Evolutionary conservation across 1,140 invertebrate genomes (phyloP).

Genomic region (Sesamia nonagrioides): DNA sequence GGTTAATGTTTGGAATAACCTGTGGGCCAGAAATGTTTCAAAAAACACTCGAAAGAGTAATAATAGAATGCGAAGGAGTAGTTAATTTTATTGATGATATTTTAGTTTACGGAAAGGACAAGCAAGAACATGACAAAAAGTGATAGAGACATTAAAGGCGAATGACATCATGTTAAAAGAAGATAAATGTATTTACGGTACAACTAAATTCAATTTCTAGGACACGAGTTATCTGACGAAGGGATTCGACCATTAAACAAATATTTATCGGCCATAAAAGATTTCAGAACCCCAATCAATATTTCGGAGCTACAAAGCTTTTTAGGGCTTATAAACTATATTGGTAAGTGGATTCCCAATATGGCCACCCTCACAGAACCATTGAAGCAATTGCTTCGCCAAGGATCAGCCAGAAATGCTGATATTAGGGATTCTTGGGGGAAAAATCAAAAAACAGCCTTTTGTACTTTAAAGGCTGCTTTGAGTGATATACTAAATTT

Average conservation of each 20-base stretch:
- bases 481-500: slow-evolving; percentile 26
- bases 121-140: slow-evolving; percentile 27
- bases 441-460: not conserved
- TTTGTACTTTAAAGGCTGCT: slow-evolving; percentile 2
- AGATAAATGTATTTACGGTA: slow-evolving; percentile 59
- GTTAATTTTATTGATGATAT: slow-evolving; percentile 25
- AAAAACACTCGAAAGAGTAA: slow-evolving; percentile 50
- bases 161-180: slow-evolving; percentile 53
- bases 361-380: slow-evolving; percentile 53
- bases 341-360: slow-evolving; percentile 75
- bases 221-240: slow-evolving; percentile 68
- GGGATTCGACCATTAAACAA: slow-evolving; percentile 65
- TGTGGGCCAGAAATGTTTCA: slow-evolving; percentile 58
- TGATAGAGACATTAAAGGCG: not conserved
- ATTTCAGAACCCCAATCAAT: slow-evolving; percentile 69
- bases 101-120: slow-evolving; percentile 10
- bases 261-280: slow-evolving; percentile 64
- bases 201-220: slow-evolving; percentile 75
- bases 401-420: not conserved
- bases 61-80: slow-evolving; percentile 27
- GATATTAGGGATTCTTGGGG: slow-evolving; percentile 12
- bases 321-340: slow-evolving; percentile 80
- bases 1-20: slow-evolving; percentile 30
- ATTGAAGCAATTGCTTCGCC: slow-evolving; percentile 9
- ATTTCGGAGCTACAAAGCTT: slow-evolving; percentile 76